Base-by-base conservation (phyloP, 2,113 vertebrate genomes). In the Balaenoptera acutorostrata region DNA sequence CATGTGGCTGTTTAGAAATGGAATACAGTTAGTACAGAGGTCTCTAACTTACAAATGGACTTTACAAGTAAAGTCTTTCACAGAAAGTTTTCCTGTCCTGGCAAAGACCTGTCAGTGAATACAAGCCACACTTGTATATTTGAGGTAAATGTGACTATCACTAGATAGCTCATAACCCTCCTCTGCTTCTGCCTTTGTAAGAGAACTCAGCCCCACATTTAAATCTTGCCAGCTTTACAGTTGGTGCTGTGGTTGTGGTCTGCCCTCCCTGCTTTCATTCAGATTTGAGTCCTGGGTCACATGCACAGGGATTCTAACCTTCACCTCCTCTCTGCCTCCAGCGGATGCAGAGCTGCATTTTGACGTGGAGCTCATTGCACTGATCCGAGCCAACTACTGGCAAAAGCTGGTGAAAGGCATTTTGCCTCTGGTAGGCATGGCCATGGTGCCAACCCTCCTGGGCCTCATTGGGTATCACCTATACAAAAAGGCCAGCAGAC, bases 381-480 rank as follows among this genome's bases (percentile, higher is more conserved):
- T 99, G 74, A 97, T 97, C 87, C 99, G 99, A 93, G 99, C 99
- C 98, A 99, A 98, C 29, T 99, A 98, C 77, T 99, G 99, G 99
- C 99, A 99, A 98, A 99, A 99, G 94, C 96, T 99, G 97, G 84
- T 99, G 95, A 99, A 99, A 8, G 98, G 99, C 2, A 97, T 99
- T 80, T 97, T 99, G 72, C 99, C 99, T 0, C 92, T 99, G 31
- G 93, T 99, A 74, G 99, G 99, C 98, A 97, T 99, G 94, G 99
- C 97, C 20, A 98, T 99, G 97, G 99, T 99, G 95, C 99, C 99
- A 1, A 99, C 99, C 0, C 98, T 99, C 88, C 98, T 99, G 82
- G 99, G 99, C 86, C 97, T 99, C 97, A 99, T 99, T 72, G 99
- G 99, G 8, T 99, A 99, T 96, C 99, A 99, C 98, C 99, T 99